Percentiles rank a stretch among this genome's conserved stretches.
phyloP scores from a whole-genome alignment of 2,113 vertebrate genomes.

The Emydocephalus ijimae region DNA sequence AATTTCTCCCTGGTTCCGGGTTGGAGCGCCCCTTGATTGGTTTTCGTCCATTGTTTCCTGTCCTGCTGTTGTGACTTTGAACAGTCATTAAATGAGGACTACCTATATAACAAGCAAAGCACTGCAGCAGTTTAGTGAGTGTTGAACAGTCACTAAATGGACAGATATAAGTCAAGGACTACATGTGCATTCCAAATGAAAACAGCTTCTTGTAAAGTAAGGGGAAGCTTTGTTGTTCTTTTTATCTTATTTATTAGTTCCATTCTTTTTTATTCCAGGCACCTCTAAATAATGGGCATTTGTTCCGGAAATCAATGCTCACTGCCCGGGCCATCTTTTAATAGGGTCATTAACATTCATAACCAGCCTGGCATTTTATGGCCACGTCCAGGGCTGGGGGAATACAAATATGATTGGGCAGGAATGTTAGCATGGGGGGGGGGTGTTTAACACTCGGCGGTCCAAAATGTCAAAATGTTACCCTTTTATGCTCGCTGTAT shows the following conservation, averaged over 20 bases:
- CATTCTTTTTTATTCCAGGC: conserved; percentile 23
- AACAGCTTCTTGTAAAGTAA: conserved; percentile 58
- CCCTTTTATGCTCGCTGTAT: conserved; percentile 21
- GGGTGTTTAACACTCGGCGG: conserved; percentile 11
- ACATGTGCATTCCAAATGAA: background rate
- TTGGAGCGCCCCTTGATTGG: too few relatives aligned
- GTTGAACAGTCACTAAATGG: background rate
- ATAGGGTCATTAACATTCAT: background rate
- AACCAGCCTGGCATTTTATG: conserved; percentile 6
- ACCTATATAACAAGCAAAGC: background rate
- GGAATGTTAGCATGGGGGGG: background rate
- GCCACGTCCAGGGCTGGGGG: background rate
- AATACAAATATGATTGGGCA: accelerated
- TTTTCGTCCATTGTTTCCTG: too few relatives aligned
- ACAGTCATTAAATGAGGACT: too few relatives aligned
- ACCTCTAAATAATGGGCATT: background rate
- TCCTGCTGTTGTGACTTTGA: too few relatives aligned
- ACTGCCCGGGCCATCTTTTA: background rate
- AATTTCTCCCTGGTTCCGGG: too few relatives aligned
- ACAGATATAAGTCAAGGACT: background rate
- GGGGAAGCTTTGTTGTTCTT: conserved; percentile 21
- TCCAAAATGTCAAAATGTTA: conserved; percentile 34
- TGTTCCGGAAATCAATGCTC: conserved; percentile 24
- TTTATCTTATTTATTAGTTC: conserved; percentile 47
- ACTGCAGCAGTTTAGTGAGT: background rate